Evolutionary conservation across 2,113 vertebrate genomes (phyloP).

Genomic region (Megatriorchis doriae): DNA sequence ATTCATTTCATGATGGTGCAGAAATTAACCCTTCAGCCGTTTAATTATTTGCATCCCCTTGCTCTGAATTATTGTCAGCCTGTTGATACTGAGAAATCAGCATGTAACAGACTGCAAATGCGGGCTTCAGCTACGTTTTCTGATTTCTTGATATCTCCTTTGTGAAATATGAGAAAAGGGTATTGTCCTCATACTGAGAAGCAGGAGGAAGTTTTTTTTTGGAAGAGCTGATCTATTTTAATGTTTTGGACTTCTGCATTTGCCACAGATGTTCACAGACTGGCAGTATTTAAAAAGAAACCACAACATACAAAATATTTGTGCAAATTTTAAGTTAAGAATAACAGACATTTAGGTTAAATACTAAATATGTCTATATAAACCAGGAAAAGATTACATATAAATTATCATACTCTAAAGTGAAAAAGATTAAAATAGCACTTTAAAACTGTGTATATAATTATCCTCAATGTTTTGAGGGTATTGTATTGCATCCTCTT

Average conservation of each 20-base stretch:
- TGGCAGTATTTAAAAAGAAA: not conserved
- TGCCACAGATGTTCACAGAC: not conserved
- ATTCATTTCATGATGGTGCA: not conserved
- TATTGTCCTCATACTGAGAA: not conserved
- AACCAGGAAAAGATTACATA: not conserved
- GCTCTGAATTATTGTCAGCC: not conserved
- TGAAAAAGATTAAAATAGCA: not conserved
- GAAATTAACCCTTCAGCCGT: conserved; percentile 32
- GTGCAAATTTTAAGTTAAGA: not conserved
- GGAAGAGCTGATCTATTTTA: not conserved
- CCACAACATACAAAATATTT: not conserved
- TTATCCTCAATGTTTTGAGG: not conserved
- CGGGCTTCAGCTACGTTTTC: not conserved
- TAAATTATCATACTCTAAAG: not conserved
- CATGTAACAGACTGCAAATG: not conserved
- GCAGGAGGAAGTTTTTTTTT: not conserved
- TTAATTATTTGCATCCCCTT: not conserved
- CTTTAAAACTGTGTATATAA: not conserved
- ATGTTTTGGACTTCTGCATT: not conserved
- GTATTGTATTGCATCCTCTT: not conserved
- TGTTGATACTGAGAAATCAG: not conserved
- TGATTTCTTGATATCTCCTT: not conserved
- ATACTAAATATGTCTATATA: not conserved
- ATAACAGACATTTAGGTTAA: not conserved
- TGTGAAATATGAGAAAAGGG: not conserved